Evolutionary conservation across 2,797 vertebrate species (phyloP).

Genomic region (Phoeniculus purpureus): DNA sequence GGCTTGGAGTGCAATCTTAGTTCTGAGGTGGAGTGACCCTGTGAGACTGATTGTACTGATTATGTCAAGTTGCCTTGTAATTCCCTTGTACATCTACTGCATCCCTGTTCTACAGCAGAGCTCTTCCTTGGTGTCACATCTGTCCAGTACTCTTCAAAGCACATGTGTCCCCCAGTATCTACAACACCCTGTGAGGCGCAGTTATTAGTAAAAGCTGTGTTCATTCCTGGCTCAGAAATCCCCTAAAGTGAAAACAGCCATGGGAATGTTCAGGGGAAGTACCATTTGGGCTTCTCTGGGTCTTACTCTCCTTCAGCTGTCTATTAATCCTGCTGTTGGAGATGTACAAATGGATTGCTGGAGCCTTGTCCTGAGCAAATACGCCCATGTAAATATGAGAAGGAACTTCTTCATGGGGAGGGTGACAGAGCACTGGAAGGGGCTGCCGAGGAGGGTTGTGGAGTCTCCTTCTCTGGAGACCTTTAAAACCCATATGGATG

Average conservation of each 20-base stretch:
- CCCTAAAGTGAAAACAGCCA: not conserved
- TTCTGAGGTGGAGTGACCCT: not conserved
- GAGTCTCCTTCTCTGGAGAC: too few species aligned
- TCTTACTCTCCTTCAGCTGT: not conserved
- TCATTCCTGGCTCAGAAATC: conserved; percentile 1
- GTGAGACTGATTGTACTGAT: not conserved
- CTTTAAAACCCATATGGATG: too few species aligned
- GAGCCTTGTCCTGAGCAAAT: not conserved
- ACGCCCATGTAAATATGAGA: too few species aligned
- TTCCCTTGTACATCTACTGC: not conserved
- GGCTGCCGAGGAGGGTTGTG: too few species aligned
- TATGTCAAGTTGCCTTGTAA: not conserved
- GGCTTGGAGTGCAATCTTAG: not conserved
- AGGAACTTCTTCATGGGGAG: too few species aligned
- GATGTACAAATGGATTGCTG: not conserved
- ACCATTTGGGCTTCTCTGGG: not conserved
- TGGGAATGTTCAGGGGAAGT: not conserved
- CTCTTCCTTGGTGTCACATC: not conserved
- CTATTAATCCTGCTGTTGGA: not conserved
- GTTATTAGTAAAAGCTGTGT: not conserved
- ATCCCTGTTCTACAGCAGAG: not conserved
- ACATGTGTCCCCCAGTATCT: not conserved
- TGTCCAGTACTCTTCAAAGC: not conserved
- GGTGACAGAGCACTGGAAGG: too few species aligned
- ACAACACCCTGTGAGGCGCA: not conserved